Evolutionary conservation across 2,113 vertebrate genomes (phyloP), one percentile per base, ranked within the genome.

Genomic region (Pedionomus torquatus): DNA sequence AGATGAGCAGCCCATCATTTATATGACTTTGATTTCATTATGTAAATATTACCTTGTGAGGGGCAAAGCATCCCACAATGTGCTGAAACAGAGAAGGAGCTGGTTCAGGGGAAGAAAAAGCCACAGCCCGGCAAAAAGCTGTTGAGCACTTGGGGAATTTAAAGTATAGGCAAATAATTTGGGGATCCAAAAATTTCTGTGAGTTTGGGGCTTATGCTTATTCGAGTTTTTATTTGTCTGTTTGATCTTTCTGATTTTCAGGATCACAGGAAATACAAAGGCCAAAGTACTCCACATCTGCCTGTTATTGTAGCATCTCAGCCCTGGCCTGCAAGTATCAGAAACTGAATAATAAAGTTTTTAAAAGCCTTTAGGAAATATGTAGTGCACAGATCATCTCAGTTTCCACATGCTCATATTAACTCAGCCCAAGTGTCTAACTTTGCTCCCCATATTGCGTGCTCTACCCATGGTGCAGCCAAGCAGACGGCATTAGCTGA

Each of bases 11-110:
- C 11, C 48, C 37, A 28, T 75, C 44, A 44, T 60, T 84, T 69
- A 44, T 2, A 12, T 83, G 77, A 89, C 60, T 95, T 97, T 75
- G 76, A 91, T 93, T 93, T 95, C 43, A 37, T 33, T 48, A 8
- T 10, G 51, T 69, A 87, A 93, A 80, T 70, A 84, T 65, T 87
- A 94, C 79, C 69, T 90, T 51, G 52, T 43, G 65, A 78, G 72
- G 80, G 61, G 65, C 43, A 81, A 94, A 90, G 31, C 33, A 84
- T 52, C 49, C 43, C 28, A 52, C 63, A 72, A 46, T 31, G 49
- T 78, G 57, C 46, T 88, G 90, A 39, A 49, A 82, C 81, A 93
- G 94, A 81, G 79, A 92, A 89, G 57, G 46, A 94, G 37, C 0
- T 13, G 65, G 33, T 78, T 93, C 76, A 79, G 55, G 31, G 24